Base-by-base conservation (phyloP, 2,888 invertebrate species). In the Drosophila picticornis region DNA sequence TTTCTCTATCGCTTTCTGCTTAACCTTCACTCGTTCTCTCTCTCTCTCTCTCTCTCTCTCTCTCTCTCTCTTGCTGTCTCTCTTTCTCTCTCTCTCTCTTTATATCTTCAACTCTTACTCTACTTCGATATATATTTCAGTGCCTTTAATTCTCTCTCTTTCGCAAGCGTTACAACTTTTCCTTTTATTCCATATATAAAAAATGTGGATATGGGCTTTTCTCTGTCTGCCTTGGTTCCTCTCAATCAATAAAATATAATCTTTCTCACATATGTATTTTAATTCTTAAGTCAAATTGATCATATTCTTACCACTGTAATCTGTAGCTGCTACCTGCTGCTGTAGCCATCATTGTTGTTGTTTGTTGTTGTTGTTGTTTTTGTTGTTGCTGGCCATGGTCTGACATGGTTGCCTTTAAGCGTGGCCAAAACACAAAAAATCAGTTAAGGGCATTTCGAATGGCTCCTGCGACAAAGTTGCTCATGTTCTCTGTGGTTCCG, bases 331-430 rank as follows among this genome's bases (percentile, higher is more conserved):
- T 75, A 69, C 74, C 76, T 71, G 75, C 48, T 71, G 52, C 27
- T 31, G 40, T 13, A 53, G 40, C 10, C 25, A 53, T 19, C 27
- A 16, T 31, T 50, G n/a, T 52, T 40, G 29, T 27, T 32, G 27
- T 34, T 31, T 40, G n/a, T 25, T 53, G 7, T 31, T 53, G n/a
- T n/a, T 27, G 22, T 34, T 57, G 31, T 25, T 60, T 11, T 1
- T 70, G 50, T 22, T 63, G 65, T 46, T 74, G 43, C 58, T 68
- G 66, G 48, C 27, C 48, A 40, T 53, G 57, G 56, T 36, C 75
- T 73, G 90, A 88, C 90, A 85, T 76, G 90, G 81, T 88, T 90
- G 72, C 88, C 56, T 80, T 90, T 67, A 76, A 83, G 53, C 71
- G 56, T 38, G 36, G 22, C 38, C 56, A 31, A 56, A 22, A 43